These are phyloP conservation scores for Siniperca undulata DNA, from an alignment of 2,797 vertebrate genomes.

Conservation along the genomic window DNA sequence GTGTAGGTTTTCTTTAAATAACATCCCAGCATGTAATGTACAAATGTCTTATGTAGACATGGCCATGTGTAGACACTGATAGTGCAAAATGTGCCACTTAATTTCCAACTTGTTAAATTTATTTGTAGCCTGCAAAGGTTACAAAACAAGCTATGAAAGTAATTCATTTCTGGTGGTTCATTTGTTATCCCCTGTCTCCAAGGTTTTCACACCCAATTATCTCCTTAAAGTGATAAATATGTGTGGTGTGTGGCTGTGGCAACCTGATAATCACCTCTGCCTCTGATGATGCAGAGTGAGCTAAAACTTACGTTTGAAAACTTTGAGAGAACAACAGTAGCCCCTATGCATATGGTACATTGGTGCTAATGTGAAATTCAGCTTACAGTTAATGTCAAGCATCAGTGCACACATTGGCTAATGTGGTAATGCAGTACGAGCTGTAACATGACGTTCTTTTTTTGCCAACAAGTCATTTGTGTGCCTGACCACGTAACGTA, in stretches of 20 bases:
- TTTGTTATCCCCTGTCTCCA: constrained; percentile 66
- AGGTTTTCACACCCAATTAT: constrained; percentile 83
- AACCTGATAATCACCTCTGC: constrained; percentile 73
- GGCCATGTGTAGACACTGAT: neutral
- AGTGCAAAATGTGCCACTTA: constrained; percentile 29
- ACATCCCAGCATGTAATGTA: neutral
- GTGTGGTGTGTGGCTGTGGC: constrained; percentile 58
- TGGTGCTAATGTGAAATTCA: constrained; percentile 33
- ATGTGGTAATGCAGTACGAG: constrained; percentile 21
- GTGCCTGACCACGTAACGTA: neutral
- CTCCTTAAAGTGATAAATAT: constrained; percentile 77
- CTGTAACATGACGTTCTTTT: neutral
- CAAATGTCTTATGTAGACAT: neutral
- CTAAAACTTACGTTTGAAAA: constrained; percentile 44
- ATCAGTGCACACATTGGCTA: constrained; percentile 27
- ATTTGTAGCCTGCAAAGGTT: constrained; percentile 55
- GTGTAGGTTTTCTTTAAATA: neutral
- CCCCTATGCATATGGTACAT: constrained; percentile 31
- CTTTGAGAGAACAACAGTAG: constrained; percentile 45
- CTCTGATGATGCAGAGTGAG: constrained; percentile 57
- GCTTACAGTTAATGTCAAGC: constrained; percentile 13
- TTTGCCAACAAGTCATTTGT: constrained; percentile 1
- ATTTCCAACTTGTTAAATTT: constrained; percentile 55
- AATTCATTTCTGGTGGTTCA: constrained; percentile 60
- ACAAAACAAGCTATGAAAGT: constrained; percentile 66